Base-by-base conservation (phyloP, 2,797 vertebrate species). In the Zenarchopterus dispar region DNA sequence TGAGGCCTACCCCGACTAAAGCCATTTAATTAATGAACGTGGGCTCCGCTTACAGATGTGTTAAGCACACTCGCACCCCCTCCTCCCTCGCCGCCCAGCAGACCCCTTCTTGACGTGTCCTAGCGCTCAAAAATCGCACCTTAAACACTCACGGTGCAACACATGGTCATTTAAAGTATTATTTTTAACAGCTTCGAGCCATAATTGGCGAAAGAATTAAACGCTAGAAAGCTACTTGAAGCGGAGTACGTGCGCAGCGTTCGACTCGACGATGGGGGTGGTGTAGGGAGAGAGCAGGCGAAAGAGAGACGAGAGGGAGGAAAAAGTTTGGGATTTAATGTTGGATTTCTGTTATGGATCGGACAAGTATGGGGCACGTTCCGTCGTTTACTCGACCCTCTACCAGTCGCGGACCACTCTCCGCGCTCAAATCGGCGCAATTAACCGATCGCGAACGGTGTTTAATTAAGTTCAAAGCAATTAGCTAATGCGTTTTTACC, bases 11-110 rank as follows among this genome's bases (percentile, higher is more conserved):
- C 77, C 80, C 67, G 88, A 92, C 86, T 85, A 86, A 88, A 90
- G 89, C 91, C 90, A 85, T 91, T 91, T 93, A 94, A 94, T 94
- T 94, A 94, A 93, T 87, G 88, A 92, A 90, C 92, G 89, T 86
- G 88, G 85, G 86, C 88, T 92, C 89, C 90, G 90, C 62, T 87
- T 87, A 92, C 92, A 91, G 91, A 94, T 89, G 92, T 90, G 88
- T 88, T 84, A 70, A 80, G 78, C 88, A 88, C 84, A 86, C 79
- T 87, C 86, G 74, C 84, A 70, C 78, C 87, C 78, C 73, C 74
- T 81, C 85, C 83, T 84, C 80, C 75, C 76, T 85, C 84, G 58
- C 73, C 75, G 77, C 82, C 87, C 65, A 78, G 71, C 75, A 56
- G 63, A 88, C 55, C 86, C 69, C 73, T 56, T 67, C 79, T 78